phyloP scores from a whole-genome alignment of 2,888 invertebrate genomes.

The Cerastoderma edule region DNA sequence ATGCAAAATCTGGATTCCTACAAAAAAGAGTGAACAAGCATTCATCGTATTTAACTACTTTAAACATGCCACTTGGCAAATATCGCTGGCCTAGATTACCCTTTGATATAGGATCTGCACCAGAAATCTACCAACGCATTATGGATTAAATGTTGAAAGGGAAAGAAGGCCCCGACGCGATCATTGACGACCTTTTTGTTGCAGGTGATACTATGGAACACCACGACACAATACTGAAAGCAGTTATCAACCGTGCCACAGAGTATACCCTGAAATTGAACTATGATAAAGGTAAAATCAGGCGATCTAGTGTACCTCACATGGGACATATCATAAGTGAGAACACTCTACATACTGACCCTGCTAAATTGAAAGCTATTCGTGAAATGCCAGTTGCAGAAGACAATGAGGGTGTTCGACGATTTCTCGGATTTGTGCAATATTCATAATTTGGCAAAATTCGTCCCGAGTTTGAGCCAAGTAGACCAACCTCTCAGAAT shows the following conservation, averaged over 20 bases:
- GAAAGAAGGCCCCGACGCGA: constrained; percentile 53
- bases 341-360: constrained; percentile 51
- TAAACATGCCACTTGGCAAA: constrained; percentile 64
- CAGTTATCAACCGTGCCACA: constrained; percentile 52
- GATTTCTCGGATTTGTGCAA: constrained; percentile 60
- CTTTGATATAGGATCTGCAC: constrained; percentile 57
- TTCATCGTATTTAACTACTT: constrained; percentile 63
- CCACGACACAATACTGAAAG: constrained; percentile 54
- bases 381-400: constrained; percentile 56
- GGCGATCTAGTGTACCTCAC: constrained; percentile 41
- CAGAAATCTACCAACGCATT: constrained; percentile 62
- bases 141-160: constrained; percentile 63
- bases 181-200: constrained; percentile 62
- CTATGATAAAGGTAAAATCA: constrained; percentile 47
- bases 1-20: constrained; percentile 64
- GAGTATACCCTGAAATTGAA: constrained; percentile 59
- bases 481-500: constrained; percentile 49
- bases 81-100: constrained; percentile 61
- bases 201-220: constrained; percentile 44
- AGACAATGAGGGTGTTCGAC: constrained; percentile 57
- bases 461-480: constrained; percentile 60
- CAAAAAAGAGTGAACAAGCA: constrained; percentile 60
- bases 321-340: constrained; percentile 50
- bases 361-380: constrained; percentile 54
- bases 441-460: constrained; percentile 59